Evolutionary conservation across 2,113 vertebrate genomes (phyloP), one percentile per base, ranked within the genome.

Genomic region (Scalopus aquaticus): DNA sequence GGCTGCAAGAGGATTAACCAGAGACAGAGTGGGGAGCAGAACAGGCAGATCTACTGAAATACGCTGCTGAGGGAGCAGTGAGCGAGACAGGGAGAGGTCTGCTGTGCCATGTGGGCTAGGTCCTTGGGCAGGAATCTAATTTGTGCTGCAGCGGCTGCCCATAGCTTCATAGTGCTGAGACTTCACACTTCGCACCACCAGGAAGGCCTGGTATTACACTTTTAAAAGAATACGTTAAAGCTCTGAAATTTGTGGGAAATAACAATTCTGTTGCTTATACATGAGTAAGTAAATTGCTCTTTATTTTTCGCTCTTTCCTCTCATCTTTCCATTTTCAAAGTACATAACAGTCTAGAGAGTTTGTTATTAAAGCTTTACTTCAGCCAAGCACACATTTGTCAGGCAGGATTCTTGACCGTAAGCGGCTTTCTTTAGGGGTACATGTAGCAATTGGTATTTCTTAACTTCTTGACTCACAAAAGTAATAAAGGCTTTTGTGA

Each of bases 311-410:
- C 42, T 35, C 10, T 62, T 91, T 35, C 77, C 51, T 51, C 79
- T 92, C 54, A 56, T 87, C 46, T 49, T 65, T 81, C 49, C 35
- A 19, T 74, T 95, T 96, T 78, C 56, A 90, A 72, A 93, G 51
- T 19, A 93, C 15, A 2, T 64, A 65, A 6, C 32, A 65, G 44
- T 56, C 20, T 22, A 32, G 46, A 67, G 42, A 95, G 84, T 62
- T 91, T 26, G 26, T 81, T 89, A 22, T 73, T 94, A 54, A 67
- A 80, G 35, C 12, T 73, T 35, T 39, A 39, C 51, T 80, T 90
- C n/a, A 91, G 62, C 39, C 83, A 94, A 3, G 42, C 51, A 51
- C 16, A 6, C 9, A 26, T 32, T 69, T 77, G n/a, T 93, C 20
- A 80, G 94, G 26, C 42, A 76, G 42, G 51, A 80, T 30, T 88